Evolutionary conservation across 2,888 invertebrate species (phyloP).

Genomic region (Scrobipalpa atriplicella): DNA sequence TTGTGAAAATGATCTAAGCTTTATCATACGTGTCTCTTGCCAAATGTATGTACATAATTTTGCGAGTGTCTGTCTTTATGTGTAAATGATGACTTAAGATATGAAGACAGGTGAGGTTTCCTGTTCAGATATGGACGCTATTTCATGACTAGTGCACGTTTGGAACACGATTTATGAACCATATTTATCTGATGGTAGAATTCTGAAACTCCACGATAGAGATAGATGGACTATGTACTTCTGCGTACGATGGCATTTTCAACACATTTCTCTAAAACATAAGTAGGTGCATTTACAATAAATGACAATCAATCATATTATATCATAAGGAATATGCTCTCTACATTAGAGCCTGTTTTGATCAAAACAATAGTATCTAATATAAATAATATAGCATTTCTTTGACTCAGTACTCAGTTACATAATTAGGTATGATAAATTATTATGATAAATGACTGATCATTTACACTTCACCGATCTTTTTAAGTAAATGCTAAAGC

Average conservation of each 20-base stretch:
- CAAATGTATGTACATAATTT: neutral
- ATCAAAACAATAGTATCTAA: no score
- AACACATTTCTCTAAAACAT: neutral
- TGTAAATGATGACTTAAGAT: conserved; percentile 2
- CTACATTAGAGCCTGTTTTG: no score
- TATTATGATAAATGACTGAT: neutral
- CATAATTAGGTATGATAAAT: neutral
- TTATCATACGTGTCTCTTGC: neutral
- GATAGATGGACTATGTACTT: neutral
- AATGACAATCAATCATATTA: no score
- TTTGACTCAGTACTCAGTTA: no score
- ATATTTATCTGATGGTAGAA: neutral
- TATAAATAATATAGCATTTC: no score
- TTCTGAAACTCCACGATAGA: neutral
- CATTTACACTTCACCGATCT: conserved; percentile 7
- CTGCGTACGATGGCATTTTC: neutral
- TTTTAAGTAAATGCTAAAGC: neutral
- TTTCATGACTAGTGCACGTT: conserved; percentile 1
- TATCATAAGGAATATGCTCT: no score
- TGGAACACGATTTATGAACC: neutral
- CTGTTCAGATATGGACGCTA: conserved; percentile 3
- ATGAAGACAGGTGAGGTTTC: conserved; percentile 1
- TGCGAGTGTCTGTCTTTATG: neutral
- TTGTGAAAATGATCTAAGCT: neutral
- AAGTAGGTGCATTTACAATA: no score